Conservation (phyloP, 2,888 invertebrate species). For the Drosophila fulvimacula region DNA sequence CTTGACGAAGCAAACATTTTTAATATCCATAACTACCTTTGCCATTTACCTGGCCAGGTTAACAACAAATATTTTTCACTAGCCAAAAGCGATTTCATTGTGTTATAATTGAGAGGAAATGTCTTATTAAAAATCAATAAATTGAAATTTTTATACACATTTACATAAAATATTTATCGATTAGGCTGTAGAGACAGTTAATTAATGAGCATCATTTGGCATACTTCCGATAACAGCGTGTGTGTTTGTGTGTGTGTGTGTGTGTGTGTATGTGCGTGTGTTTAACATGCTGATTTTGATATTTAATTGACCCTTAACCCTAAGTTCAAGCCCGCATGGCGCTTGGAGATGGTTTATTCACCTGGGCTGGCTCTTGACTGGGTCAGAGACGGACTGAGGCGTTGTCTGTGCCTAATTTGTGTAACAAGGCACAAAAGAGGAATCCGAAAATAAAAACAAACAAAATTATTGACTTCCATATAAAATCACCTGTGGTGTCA, state of each 20-base stretch:
- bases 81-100: slow-evolving; percentile 7
- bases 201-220: slow-evolving; percentile 48
- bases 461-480: slow-evolving; percentile 66
- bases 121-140: slow-evolving; percentile 55
- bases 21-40: neutral
- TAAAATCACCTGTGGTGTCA: slow-evolving; percentile 81
- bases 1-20: rapidly evolving
- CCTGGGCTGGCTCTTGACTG: slow-evolving; percentile 20
- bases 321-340: slow-evolving; percentile 62
- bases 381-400: slow-evolving; percentile 24
- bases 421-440: slow-evolving; percentile 50
- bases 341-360: slow-evolving; percentile 36
- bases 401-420: slow-evolving; percentile 48
- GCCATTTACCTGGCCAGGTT: neutral
- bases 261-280: slow-evolving; percentile 1
- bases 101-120: slow-evolving; percentile 42
- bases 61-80: neutral
- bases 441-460: slow-evolving; percentile 26
- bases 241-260: neutral
- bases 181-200: slow-evolving; percentile 8
- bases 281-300: slow-evolving; percentile 31
- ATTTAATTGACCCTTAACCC: slow-evolving; percentile 44
- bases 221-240: slow-evolving; percentile 44
- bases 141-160: slow-evolving; percentile 22
- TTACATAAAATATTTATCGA: neutral